Evolutionary conservation across 1,140 invertebrate genomes (phyloP).

Genomic region (Drosophila funebris): DNA sequence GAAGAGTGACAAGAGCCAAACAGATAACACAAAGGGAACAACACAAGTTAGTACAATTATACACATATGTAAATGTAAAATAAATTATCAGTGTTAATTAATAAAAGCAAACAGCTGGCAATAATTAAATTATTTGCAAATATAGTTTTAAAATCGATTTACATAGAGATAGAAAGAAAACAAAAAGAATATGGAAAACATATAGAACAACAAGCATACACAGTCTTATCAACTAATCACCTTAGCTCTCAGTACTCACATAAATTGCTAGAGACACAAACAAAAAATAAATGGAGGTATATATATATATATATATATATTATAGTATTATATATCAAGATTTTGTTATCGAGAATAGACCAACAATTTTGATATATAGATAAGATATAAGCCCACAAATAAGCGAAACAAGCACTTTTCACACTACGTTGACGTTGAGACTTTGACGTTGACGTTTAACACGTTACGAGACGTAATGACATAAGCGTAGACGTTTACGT

Average conservation of each 20-base stretch:
- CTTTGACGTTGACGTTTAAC: constrained; percentile 52
- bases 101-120: constrained; percentile 46
- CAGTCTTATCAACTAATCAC: constrained; percentile 45
- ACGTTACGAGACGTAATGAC: constrained; percentile 76
- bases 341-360: constrained; percentile 26
- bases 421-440: constrained; percentile 34
- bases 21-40: constrained; percentile 16
- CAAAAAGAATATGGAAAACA: background rate
- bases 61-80: constrained; percentile 33
- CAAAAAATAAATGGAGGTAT: constrained; percentile 23
- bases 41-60: background rate
- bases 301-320: background rate
- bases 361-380: too few species aligned
- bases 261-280: constrained; percentile 46
- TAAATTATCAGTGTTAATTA: constrained; percentile 52
- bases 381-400: constrained; percentile 62
- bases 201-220: constrained; percentile 2
- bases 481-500: constrained; percentile 66
- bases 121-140: constrained; percentile 34
- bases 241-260: constrained; percentile 46
- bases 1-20: constrained; percentile 38
- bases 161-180: background rate
- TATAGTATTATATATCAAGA: background rate
- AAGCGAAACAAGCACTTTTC: constrained; percentile 66
- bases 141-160: background rate